A percentile compares a stretch with the other conserved stretches of the same genome.
phyloP scores from a whole-genome alignment of 2,888 invertebrate genomes.

The Epistrophe eligans region DNA sequence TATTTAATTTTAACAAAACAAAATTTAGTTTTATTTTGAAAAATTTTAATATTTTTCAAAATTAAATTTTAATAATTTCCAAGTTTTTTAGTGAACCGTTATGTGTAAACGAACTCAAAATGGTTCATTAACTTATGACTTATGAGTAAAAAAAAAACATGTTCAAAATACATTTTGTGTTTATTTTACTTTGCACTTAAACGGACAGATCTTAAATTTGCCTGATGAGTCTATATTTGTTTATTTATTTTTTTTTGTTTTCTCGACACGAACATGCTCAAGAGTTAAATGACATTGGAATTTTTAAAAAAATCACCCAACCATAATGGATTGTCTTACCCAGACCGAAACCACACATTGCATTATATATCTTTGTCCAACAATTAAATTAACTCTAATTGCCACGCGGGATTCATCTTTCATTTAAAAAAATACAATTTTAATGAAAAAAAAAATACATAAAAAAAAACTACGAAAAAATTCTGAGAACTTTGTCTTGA shows the following conservation, averaged over 20 bases:
- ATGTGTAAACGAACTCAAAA: neutral
- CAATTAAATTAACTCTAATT: conserved; percentile 72
- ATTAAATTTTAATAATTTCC: too few species aligned
- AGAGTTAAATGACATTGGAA: conserved; percentile 33
- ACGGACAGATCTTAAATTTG: neutral
- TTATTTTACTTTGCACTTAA: neutral
- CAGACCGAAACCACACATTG: conserved; percentile 52
- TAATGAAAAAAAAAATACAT: neutral
- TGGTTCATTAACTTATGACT: neutral
- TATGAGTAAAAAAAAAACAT: too few species aligned
- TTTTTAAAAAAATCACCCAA: conserved; percentile 38
- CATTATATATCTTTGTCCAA: conserved; percentile 22
- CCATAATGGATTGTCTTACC: conserved; percentile 36
- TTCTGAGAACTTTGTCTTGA: conserved; percentile 13
- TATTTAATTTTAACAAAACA: too few species aligned
- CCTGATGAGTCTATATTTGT: neutral
- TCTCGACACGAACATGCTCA: neutral
- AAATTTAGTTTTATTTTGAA: too few species aligned
- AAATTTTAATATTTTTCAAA: too few species aligned
- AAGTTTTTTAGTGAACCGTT: too few species aligned
- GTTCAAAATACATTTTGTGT: neutral
- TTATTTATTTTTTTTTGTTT: neutral
- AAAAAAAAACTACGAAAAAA: neutral
- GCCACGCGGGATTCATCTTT: conserved; percentile 57
- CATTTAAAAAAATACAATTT: neutral